Evolutionary conservation across 2,888 invertebrate genomes (phyloP).

Genomic region (Leucoma salicis): DNA sequence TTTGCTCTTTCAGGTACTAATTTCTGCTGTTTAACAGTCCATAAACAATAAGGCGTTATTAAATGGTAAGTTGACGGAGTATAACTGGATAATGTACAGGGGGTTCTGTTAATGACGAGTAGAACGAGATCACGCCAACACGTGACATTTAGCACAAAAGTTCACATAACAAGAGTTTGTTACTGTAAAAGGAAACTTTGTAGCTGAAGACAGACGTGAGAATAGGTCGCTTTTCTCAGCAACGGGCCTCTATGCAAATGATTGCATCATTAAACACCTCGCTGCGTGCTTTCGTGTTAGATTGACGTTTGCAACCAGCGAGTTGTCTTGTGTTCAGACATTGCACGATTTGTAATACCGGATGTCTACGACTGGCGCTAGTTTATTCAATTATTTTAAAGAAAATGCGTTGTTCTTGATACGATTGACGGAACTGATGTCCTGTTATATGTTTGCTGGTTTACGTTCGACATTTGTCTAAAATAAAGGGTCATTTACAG

Average conservation of each 20-base stretch:
- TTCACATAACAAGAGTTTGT: conserved; percentile 58
- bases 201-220: conserved; percentile 69
- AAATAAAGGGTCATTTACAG: too few species aligned
- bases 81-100: conserved; percentile 23
- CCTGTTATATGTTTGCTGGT: too few species aligned
- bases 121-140: conserved; percentile 23
- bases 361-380: conserved; percentile 72
- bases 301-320: conserved; percentile 57
- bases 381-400: conserved; percentile 60
- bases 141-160: conserved; percentile 47
- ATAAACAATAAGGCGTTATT: conserved; percentile 48
- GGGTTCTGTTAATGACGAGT: conserved; percentile 32
- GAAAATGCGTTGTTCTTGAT: conserved; percentile 38
- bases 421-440: conserved; percentile 27
- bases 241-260: conserved; percentile 75
- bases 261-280: conserved; percentile 80
- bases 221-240: conserved; percentile 61
- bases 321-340: conserved; percentile 37
- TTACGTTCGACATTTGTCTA: too few species aligned
- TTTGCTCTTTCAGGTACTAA: conserved; percentile 67
- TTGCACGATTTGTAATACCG: conserved; percentile 57
- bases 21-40: conserved; percentile 47
- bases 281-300: conserved; percentile 65
- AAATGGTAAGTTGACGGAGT: conserved; percentile 55
- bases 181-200: conserved; percentile 60